Base-by-base conservation (phyloP, 2,113 vertebrate species). In the Plestiodon gilberti region DNA sequence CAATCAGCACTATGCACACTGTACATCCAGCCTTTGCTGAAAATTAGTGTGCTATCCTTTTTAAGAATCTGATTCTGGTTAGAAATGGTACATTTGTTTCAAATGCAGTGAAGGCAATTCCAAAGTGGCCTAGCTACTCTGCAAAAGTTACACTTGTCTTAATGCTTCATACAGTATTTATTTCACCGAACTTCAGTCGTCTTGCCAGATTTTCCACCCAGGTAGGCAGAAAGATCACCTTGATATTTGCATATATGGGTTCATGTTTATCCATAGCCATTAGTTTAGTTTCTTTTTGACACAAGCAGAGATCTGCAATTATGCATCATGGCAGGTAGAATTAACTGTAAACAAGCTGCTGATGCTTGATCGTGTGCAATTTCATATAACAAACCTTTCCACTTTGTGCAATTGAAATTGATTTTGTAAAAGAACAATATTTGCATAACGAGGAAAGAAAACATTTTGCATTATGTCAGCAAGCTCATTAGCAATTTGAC, bases 241-340 rank as follows among this genome's bases (percentile, higher is more conserved):
- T 82, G 71, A 69, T 30, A 82, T 76, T 69, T 43, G 33, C 64
- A 57, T 57, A 28, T 57, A 33, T 1, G 30, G 48, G 40, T 67
- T 62, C 78, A 43, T 62, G 14, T 43, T 80, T 78, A 81, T 80
- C 59, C 43, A 33, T 40, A 57, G 59, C 33, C 35, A 43, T 43
- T 82, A 82, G 11, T 40, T 25, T 82, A 20, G n/a, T 40, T 82
- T 82, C 48, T 82, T 81, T 76, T 40, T 87, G 23, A 76, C 59
- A 59, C 33, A 59, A 57, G 33, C 10, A 55, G n/a, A 67, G 52
- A 67, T 62, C 43, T 67, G 62, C 86, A 82, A 59, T 82, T 82
- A 87, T 77, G 65, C 25, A n/a, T 67, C 52, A 76, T 82, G 70
- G 71, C 59, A 87, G 62, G 62, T 87, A 48, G 79, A 87, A 82